Evolutionary conservation across 2,888 invertebrate species (phyloP).

Genomic region (Caenorhabditis macrosperma): DNA sequence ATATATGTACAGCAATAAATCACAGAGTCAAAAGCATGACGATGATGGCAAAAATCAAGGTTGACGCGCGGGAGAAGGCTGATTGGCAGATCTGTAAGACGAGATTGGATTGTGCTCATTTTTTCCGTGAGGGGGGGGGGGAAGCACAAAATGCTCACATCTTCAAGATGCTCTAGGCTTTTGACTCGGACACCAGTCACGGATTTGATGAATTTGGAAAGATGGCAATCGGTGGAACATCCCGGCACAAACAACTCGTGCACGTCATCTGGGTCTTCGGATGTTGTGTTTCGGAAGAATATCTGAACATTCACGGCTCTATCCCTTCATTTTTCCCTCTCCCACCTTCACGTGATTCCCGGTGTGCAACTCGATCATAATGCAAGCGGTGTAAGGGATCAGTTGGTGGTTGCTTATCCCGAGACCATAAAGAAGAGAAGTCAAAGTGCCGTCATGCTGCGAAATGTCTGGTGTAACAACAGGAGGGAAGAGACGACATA

Average conservation of each 20-base stretch:
- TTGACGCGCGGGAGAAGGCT: conserved; percentile 36
- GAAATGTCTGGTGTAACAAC: neutral
- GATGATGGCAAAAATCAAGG: conserved; percentile 31
- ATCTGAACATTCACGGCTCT: no score
- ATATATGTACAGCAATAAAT: conserved; percentile 51
- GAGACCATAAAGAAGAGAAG: conserved; percentile 56
- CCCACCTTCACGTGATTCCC: conserved; percentile 51
- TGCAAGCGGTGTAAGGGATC: conserved; percentile 60
- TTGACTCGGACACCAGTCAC: conserved; percentile 50
- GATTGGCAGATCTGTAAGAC: conserved; percentile 52
- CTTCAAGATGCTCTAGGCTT: conserved; percentile 44
- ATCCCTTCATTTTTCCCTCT: no score
- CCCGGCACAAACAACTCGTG: conserved; percentile 50
- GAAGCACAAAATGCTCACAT: conserved; percentile 21
- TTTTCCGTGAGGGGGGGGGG: neutral
- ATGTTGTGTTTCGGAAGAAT: conserved; percentile 54
- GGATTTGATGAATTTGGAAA: conserved; percentile 41
- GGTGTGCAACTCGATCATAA: conserved; percentile 58
- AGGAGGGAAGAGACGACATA: neutral
- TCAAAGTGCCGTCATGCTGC: conserved; percentile 59
- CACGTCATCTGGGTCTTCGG: conserved; percentile 54
- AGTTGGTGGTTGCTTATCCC: conserved; percentile 58
- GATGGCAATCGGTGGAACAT: conserved; percentile 51
- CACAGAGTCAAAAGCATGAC: conserved; percentile 50
- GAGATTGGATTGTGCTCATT: neutral